These are phyloP conservation scores for Heliconius hortense DNA, from an alignment of 2,888 invertebrate species.

Conservation along the genomic window DNA sequence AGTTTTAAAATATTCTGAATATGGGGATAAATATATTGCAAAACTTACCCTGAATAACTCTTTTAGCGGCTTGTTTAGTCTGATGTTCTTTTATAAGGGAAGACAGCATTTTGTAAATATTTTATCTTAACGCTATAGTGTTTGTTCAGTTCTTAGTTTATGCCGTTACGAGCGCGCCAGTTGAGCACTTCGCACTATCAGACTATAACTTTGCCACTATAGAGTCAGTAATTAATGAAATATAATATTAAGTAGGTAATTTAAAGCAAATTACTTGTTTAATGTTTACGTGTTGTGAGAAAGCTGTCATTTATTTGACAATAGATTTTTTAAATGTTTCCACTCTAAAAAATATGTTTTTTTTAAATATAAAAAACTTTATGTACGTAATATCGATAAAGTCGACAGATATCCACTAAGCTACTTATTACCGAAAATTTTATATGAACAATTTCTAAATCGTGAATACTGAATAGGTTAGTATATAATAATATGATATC, in stretches of 20 bases:
- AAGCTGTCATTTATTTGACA: conserved; percentile 8
- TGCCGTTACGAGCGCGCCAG: too few relatives aligned
- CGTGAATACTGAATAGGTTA: too few relatives aligned
- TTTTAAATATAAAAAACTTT: too few relatives aligned
- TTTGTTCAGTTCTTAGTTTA: background rate
- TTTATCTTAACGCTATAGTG: background rate
- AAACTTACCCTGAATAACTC: conserved; percentile 89
- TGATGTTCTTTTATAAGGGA: conserved; percentile 94
- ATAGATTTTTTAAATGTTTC: background rate
- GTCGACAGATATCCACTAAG: too few relatives aligned
- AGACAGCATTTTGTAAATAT: conserved; percentile 86
- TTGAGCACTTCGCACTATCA: too few relatives aligned
- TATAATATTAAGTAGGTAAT: background rate
- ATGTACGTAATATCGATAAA: too few relatives aligned
- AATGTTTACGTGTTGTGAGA: conserved; percentile 1
- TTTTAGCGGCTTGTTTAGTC: conserved; percentile 87
- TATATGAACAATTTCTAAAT: too few relatives aligned
- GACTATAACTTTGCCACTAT: background rate
- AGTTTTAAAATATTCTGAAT: background rate
- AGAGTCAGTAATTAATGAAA: background rate
- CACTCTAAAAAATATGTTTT: too few relatives aligned
- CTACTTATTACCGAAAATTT: too few relatives aligned
- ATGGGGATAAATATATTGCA: background rate
- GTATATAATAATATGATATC: too few relatives aligned
- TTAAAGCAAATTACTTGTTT: conserved; percentile 2